Evolutionary conservation across 2,797 vertebrate species (phyloP), one percentile per base, ranked within the genome.

Genomic region (Acanthurus leucopareius): DNA sequence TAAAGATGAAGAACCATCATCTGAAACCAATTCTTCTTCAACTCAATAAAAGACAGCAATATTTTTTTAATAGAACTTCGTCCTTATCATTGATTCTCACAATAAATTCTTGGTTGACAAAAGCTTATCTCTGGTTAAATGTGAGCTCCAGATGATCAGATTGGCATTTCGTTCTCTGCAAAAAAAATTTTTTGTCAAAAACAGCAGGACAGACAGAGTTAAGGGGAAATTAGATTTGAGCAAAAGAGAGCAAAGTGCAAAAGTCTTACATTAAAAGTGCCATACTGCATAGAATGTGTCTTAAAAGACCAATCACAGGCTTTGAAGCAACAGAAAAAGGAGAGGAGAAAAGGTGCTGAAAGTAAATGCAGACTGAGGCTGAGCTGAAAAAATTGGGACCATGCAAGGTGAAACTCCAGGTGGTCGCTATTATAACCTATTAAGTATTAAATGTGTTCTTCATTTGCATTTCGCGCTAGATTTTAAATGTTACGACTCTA

Each of bases 261-360:
- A 42, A 42, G 40, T 42, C 10, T 42, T 56, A 73, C 76, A 52
- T 80, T 75, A 49, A 72, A 62, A 63, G 42, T 47, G 66, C 58
- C 15, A 35, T 25, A 17, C 42, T 57, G 57, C 38, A 56, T 56
- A 56, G 59, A 80, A 25, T 70, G 59, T 60, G 75, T 15, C 47
- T 48, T 14, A 13, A 28, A 32, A 1, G 3, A 25, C 53, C 60
- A 70, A 69, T 70, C 68, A 45, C 25, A 82, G n/a, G 35, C 56
- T 49, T 51, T 72, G 28, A 49, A 48, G 54, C 40, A n/a, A 19
- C 1, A 32, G 28, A 10, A 22, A 58, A 52, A 52, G 16, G 40
- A 61, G 16, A 52, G 14, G 40, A 61, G 16, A 44, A 48, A 79
- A 77, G 54, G 61, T 73, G 17, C 25, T 14, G 19, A n/a, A 58